A percentile compares a stretch with the other conserved stretches of the same genome.
These are phyloP conservation scores for Grus americana DNA, from an alignment of 2,113 vertebrate species.

Conservation along the genomic window DNA sequence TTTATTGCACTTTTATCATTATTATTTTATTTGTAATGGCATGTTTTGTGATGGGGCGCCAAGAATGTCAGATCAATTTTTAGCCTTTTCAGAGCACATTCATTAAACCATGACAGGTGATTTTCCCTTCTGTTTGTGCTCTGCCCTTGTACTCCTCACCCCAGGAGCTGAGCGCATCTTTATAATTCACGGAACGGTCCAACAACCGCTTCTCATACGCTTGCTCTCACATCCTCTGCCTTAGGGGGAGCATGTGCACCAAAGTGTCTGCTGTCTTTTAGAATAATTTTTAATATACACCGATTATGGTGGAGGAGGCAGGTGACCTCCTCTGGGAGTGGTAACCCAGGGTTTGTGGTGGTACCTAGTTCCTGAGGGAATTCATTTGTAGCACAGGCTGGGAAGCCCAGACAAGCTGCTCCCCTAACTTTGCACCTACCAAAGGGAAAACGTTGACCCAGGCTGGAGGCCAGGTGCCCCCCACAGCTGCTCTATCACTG, in stretches of 20 bases:
- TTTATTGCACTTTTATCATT: neutral
- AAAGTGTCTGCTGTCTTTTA: neutral
- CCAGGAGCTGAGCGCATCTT: neutral
- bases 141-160: neutral
- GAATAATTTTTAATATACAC: neutral
- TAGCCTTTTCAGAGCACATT: neutral
- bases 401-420: neutral
- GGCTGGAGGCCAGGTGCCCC: no score
- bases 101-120: neutral
- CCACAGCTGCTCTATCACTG: no score
- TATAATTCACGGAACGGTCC: neutral
- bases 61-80: neutral
- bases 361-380: neutral
- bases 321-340: neutral
- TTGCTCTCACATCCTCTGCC: neutral
- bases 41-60: neutral
- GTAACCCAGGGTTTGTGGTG: neutral
- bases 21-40: neutral
- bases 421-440: neutral
- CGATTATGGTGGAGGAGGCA: neutral
- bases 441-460: no score
- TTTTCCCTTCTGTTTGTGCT: neutral
- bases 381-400: neutral
- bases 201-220: rapidly evolving
- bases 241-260: neutral